Percentiles rank a stretch among this genome's conserved stretches.
These are phyloP conservation scores for Adoxophyes honmai DNA, from an alignment of 1,140 invertebrate genomes.

Conservation along the genomic window DNA sequence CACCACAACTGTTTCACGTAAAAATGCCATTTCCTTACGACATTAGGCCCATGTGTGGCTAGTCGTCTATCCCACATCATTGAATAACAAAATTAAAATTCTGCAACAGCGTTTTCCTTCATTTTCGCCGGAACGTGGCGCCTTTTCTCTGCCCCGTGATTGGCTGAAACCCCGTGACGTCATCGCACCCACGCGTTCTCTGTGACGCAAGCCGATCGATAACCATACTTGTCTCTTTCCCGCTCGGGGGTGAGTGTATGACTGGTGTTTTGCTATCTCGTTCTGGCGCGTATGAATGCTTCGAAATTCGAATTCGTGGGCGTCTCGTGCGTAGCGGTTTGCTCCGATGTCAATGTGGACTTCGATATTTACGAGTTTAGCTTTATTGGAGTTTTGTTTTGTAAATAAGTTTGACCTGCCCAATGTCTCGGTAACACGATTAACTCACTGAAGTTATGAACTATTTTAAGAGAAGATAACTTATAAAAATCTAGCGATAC, in stretches of 20 bases:
- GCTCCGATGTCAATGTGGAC: slow-evolving; percentile 41
- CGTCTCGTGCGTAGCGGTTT: slow-evolving; percentile 55
- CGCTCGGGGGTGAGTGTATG: slow-evolving; percentile 7
- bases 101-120: slow-evolving; percentile 18
- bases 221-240: slow-evolving; percentile 35
- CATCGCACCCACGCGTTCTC: slow-evolving; percentile 67
- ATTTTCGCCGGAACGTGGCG: slow-evolving; percentile 49
- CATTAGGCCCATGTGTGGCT: not conserved
- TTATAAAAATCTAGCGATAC: too few species aligned
- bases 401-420: slow-evolving; percentile 36
- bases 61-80: not conserved
- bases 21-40: not conserved
- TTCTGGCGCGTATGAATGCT: slow-evolving; percentile 54
- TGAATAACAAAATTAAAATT: slow-evolving; percentile 15
- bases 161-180: slow-evolving; percentile 63
- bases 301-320: slow-evolving; percentile 65
- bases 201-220: slow-evolving; percentile 74
- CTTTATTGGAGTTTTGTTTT: slow-evolving; percentile 43
- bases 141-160: slow-evolving; percentile 54
- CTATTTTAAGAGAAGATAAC: too few species aligned
- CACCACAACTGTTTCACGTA: too few species aligned
- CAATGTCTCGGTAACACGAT: too few species aligned
- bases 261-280: slow-evolving; percentile 25
- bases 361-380: slow-evolving; percentile 41
- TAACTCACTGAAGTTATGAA: too few species aligned